Conservation (phyloP, 2,888 invertebrate species). For the Exocentrus adspersus region DNA sequence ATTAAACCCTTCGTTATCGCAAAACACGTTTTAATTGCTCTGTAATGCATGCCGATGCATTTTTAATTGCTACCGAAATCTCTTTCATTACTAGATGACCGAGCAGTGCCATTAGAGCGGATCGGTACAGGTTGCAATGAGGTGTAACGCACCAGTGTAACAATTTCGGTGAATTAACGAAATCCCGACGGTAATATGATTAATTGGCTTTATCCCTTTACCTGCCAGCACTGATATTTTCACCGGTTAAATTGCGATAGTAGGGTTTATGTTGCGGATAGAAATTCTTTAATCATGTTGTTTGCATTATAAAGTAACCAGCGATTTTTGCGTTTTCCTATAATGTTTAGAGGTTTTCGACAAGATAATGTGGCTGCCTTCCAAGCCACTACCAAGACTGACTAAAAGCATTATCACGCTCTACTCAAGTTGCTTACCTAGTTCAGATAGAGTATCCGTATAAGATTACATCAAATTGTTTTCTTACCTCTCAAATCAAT, state of each 20-base stretch:
- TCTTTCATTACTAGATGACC: background rate
- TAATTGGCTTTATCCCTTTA: conserved; percentile 10
- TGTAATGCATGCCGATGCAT: background rate
- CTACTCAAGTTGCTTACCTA: conserved; percentile 47
- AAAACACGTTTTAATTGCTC: background rate
- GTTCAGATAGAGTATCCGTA: conserved; percentile 40
- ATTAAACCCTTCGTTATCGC: background rate
- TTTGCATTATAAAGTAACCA: too few relatives aligned
- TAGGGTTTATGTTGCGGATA: background rate
- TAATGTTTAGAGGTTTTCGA: too few relatives aligned
- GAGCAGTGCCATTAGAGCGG: conserved; percentile 2
- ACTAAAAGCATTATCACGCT: conserved; percentile 48
- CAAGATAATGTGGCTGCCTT: background rate
- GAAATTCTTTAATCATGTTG: background rate
- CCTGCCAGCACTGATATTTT: background rate
- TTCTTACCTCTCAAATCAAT: conserved; percentile 40
- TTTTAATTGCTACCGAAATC: conserved; percentile 19
- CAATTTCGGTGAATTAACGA: conserved; percentile 6
- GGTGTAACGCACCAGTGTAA: conserved; percentile 5
- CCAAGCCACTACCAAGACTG: conserved; percentile 13
- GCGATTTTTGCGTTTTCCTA: too few relatives aligned
- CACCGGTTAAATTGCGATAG: background rate
- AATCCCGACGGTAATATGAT: conserved; percentile 8
- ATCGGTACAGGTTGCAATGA: background rate
- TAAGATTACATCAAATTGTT: conserved; percentile 49